A percentile compares a stretch with the other conserved stretches of the same genome.
Conservation (phyloP, 2,797 vertebrate species). For the Mormyrus proboscirostris region DNA sequence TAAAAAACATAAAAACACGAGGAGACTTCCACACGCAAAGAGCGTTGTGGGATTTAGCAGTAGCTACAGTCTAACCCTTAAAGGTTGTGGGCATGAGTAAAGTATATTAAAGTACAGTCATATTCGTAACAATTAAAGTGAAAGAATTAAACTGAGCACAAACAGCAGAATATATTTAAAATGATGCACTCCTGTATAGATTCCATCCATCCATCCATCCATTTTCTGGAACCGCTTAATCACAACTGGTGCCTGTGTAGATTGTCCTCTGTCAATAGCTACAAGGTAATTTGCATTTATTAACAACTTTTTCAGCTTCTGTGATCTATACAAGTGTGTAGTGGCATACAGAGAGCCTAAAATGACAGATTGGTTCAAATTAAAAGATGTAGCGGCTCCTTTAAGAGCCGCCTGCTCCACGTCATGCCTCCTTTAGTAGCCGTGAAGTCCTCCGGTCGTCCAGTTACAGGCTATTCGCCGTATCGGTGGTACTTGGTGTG, state of each 20-base stretch:
- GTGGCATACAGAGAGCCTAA: not conserved
- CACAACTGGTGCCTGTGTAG: not conserved
- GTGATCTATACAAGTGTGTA: not conserved
- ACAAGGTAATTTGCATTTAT: not conserved
- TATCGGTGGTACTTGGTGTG: not conserved
- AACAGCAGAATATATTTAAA: not conserved
- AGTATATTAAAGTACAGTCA: not conserved
- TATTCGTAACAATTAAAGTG: not conserved
- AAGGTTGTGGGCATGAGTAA: not conserved
- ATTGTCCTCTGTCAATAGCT: not conserved
- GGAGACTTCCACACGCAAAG: not conserved
- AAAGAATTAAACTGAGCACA: not conserved
- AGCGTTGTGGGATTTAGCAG: not conserved
- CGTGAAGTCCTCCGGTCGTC: not conserved
- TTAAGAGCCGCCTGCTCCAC: not conserved
- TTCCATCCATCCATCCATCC: not conserved
- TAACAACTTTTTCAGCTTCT: not conserved
- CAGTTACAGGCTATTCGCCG: slow-evolving; percentile 9
- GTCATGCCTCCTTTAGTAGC: not conserved
- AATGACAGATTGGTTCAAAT: not conserved
- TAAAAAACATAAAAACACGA: not conserved
- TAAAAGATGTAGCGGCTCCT: not conserved
- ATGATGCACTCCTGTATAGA: not conserved
- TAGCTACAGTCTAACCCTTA: not conserved
- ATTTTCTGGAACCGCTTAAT: not conserved